Base-by-base conservation (phyloP, 2,113 vertebrate species). In the Gasterosteus nipponicus region DNA sequence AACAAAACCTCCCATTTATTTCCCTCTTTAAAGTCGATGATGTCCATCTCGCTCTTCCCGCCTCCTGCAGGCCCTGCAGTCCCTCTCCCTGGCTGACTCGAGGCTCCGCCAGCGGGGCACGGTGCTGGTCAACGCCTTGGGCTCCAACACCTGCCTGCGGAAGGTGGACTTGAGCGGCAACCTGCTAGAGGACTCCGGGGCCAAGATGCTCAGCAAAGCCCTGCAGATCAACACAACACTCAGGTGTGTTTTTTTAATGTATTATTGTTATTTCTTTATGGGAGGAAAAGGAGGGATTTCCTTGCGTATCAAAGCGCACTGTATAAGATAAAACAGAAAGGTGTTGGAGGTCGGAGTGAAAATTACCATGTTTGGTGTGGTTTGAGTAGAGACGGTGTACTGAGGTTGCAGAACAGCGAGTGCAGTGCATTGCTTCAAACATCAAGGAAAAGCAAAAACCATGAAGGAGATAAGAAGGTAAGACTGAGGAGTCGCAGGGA, bases 171-270 rank as follows among this genome's bases (percentile, higher is more conserved):
- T 97, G 78, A 97, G 96, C 0, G 96, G 96, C 18, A 97, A 97
- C n/a, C 88, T 93, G 63, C 94, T 97, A 93, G 96, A 96, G 44
- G 96, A 97, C 85, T 92, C 95, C 0, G 96, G 96, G 8, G 96
- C 96, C 53, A 96, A 96, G 92, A 97, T 97, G 96, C 93, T 97
- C 22, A 96, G 96, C 76, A 97, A 97, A 87, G 96, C 96, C 18
- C 86, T 97, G 81, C 96, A 96, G 89, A 97, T 97, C 88, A 97
- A 97, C 85, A 96, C 95, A 39, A 96, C 95, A 0, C 94, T 97
- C 69, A 94, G 96, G 96, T 96, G 4, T 51, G 39, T 63, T 77
- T 14, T 16, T 33, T 96, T 18, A 18, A 18, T 15, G 1, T 47
- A 16, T 47, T 18, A 15, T 18, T 51, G 10, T 7, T 57, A 10